These are phyloP conservation scores for Mactromeris polynyma DNA, from an alignment of 2,888 invertebrate species.

Conservation along the genomic window DNA sequence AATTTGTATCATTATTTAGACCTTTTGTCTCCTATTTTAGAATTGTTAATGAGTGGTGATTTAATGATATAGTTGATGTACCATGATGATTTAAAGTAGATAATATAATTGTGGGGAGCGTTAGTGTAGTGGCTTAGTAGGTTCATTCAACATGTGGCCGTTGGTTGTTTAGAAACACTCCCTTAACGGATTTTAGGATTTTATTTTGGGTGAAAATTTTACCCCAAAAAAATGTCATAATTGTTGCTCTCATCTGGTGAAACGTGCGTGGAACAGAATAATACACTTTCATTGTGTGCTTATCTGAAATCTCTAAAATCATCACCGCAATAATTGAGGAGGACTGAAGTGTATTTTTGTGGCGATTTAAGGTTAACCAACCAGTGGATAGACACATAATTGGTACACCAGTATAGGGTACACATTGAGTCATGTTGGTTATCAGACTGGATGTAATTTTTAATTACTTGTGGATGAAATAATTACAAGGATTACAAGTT, in stretches of 20 bases:
- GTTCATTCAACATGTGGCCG: neutral
- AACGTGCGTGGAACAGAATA: neutral
- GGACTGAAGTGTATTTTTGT: conserved; percentile 17
- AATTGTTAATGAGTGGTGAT: conserved; percentile 38
- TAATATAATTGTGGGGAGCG: conserved; percentile 38
- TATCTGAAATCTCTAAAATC: neutral
- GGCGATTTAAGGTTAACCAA: conserved; percentile 6
- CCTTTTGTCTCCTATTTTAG: neutral
- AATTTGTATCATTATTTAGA: neutral
- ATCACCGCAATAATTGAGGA: conserved; percentile 4
- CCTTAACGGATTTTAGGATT: neutral
- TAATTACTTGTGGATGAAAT: conserved; percentile 30
- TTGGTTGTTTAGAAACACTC: neutral
- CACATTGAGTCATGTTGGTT: conserved; percentile 12
- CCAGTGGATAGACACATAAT: neutral
- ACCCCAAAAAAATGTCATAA: neutral
- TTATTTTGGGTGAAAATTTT: neutral
- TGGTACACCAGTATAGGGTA: neutral
- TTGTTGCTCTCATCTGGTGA: neutral
- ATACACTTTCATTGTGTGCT: conserved; percentile 9
- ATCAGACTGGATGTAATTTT: conserved; percentile 22
- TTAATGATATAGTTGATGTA: conserved; percentile 34
- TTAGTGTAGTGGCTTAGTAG: neutral
- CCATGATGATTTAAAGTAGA: conserved; percentile 29
- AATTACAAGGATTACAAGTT: conserved; percentile 19